Base-by-base conservation (phyloP, 2,797 vertebrate species). In the Eidolon dupreanum region DNA sequence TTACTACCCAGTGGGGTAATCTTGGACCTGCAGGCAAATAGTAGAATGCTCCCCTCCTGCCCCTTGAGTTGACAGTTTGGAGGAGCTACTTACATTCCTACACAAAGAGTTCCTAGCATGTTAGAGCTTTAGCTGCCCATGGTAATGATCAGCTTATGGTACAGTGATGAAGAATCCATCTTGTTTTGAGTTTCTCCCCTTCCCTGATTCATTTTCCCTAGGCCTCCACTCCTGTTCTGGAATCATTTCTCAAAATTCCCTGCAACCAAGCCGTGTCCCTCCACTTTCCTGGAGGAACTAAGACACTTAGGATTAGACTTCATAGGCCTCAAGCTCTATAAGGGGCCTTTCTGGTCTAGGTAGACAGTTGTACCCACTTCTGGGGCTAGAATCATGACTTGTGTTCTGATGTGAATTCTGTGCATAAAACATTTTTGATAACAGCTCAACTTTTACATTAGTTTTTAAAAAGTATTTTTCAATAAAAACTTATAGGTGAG, bases 401-500 rank as follows among this genome's bases (percentile, higher is more conserved):
- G 74, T 93, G 66, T 93, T 90, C 9, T 49, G 38, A 65, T 46
- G 4, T 33, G 57, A 78, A 33, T 75, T 70, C 41, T 83, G 2
- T 43, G 10, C 24, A 2, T 51, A 63, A 78, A 85, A 33, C 2
- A 26, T 59, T 51, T 46, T 90, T n/a, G 65, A 88, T 24, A 84
- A 43, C 19, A 73, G 16, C 41, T 85, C 12, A 28, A 22, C 26
- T 78, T 84, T 92, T 95, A 55, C 5, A 3, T 66, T 89, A 17
- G 88, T 85, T 94, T 95, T 83, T 16, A 74, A 71, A 41, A 49
- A 49, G 46, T 84, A 43, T 22, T 84, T 93, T 83, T 51, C 19
- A 55, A 31, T 51, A 85, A 75, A 85, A 75, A 81, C 43, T 38
- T 59, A 55, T 2, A 68, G 49, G 0, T 4, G 28, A 71, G 26